A percentile compares a stretch with the other conserved stretches of the same genome.
Conservation (phyloP, 1,140 invertebrate species). For the Drosophila malerkotliana region DNA sequence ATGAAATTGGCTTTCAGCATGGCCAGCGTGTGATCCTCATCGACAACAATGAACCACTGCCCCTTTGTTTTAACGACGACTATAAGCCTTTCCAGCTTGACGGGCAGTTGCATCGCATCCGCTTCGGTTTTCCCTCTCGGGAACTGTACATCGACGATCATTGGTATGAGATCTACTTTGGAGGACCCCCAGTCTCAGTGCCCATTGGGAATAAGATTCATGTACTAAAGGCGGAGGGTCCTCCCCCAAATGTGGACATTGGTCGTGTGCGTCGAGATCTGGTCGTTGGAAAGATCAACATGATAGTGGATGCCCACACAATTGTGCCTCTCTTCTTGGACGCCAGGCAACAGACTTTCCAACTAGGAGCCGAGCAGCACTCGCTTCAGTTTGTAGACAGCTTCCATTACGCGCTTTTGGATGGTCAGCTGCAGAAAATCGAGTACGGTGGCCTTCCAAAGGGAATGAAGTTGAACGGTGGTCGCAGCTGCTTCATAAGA, state of each 20-base stretch:
- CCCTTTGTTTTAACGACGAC: slow-evolving; percentile 89
- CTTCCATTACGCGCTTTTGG: slow-evolving; percentile 91
- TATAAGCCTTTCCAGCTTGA: slow-evolving; percentile 90
- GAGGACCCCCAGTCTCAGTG: slow-evolving; percentile 93
- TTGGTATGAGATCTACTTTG: slow-evolving; percentile 96
- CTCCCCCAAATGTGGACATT: slow-evolving; percentile 93
- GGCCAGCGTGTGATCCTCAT: slow-evolving; percentile 88
- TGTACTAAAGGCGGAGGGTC: slow-evolving; percentile 92
- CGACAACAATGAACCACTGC: slow-evolving; percentile 89
- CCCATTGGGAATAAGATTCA: slow-evolving; percentile 91
- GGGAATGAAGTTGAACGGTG: slow-evolving; percentile 91
- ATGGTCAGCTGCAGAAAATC: slow-evolving; percentile 92
- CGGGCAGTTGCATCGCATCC: slow-evolving; percentile 90
- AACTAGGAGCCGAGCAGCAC: slow-evolving; percentile 90
- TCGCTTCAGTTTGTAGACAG: slow-evolving; percentile 92
- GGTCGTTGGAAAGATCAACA: slow-evolving; percentile 91
- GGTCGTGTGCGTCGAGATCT: slow-evolving; percentile 89
- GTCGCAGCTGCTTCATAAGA: slow-evolving; percentile 92
- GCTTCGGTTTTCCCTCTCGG: slow-evolving; percentile 95
- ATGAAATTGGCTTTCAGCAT: slow-evolving; percentile 93
- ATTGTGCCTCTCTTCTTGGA: slow-evolving; percentile 93
- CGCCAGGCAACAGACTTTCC: slow-evolving; percentile 92
- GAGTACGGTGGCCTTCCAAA: slow-evolving; percentile 97
- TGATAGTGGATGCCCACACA: slow-evolving; percentile 91
- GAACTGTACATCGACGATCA: slow-evolving; percentile 95